A percentile compares a stretch with the other conserved stretches of the same genome.
Conservation (phyloP, 2,113 vertebrate genomes). For the Tupaia tana region DNA sequence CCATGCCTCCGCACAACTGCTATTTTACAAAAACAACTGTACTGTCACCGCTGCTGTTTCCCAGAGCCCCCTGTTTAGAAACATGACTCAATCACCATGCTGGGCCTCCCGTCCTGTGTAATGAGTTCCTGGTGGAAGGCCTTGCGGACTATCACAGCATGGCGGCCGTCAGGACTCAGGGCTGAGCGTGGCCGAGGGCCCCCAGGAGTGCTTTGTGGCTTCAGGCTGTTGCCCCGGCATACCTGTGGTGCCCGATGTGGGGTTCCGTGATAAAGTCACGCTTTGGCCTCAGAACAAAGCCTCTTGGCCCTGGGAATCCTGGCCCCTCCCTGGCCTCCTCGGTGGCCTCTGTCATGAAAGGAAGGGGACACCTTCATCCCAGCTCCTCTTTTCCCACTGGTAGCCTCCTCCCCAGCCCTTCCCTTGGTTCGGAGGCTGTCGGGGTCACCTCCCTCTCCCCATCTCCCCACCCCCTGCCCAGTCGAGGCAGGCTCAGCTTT, state of each 20-base stretch:
- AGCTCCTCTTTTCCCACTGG: not conserved
- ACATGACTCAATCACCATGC: not conserved
- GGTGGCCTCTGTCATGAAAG: not conserved
- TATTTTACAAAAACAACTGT: not conserved
- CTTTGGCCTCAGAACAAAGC: constrained; percentile 56
- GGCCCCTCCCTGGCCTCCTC: not conserved
- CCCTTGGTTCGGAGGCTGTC: constrained; percentile 51
- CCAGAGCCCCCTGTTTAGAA: not conserved
- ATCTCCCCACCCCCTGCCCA: not conserved
- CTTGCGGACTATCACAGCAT: not conserved
- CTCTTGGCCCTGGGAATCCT: not conserved
- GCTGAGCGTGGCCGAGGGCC: not conserved
- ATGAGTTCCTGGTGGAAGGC: not conserved
- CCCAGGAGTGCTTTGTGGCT: not conserved
- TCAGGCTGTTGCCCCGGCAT: not conserved
- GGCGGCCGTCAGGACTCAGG: not conserved
- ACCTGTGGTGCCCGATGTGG: not conserved
- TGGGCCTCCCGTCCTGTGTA: not conserved
- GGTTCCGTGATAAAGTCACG: not conserved
- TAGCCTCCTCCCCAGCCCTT: not conserved
- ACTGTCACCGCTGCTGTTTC: not conserved
- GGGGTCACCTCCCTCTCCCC: constrained; percentile 69
- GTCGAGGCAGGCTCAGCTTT: constrained; percentile 66
- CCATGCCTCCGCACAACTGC: not conserved
- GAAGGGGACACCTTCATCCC: not conserved